Conservation (phyloP, 2,113 vertebrate genomes). For the Sapayoa aenigma region DNA sequence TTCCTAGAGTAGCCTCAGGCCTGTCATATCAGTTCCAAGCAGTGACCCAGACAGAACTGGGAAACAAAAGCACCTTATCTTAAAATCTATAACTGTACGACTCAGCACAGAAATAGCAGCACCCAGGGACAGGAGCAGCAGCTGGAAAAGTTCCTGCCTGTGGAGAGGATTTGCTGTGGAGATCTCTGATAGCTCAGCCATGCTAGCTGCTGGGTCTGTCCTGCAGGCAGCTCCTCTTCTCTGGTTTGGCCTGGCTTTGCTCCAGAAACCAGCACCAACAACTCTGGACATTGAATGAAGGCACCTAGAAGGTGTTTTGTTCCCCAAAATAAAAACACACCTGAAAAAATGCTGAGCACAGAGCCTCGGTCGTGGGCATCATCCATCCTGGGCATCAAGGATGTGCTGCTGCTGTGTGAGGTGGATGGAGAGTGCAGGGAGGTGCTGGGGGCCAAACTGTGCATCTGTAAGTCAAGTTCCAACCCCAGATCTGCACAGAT, state of each 20-base stretch:
- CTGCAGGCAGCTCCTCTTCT: neutral
- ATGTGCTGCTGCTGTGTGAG: accelerated
- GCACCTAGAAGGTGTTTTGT: neutral
- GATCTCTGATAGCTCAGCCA: neutral
- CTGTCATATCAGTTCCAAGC: conserved; percentile 24
- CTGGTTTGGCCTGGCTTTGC: conserved; percentile 35
- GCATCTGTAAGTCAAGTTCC: neutral
- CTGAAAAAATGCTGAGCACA: neutral
- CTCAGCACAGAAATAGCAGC: neutral
- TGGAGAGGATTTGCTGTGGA: neutral
- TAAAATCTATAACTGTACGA: neutral
- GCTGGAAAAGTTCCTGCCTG: neutral
- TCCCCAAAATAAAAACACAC: neutral
- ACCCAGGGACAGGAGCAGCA: neutral
- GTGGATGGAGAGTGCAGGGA: accelerated
- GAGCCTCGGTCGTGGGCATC: neutral
- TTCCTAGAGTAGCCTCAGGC: conserved; percentile 33
- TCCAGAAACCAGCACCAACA: conserved; percentile 17
- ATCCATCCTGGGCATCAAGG: accelerated
- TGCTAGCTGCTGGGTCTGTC: neutral
- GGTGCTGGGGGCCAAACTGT: neutral
- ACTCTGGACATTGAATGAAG: conserved; percentile 26
- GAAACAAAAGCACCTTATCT: conserved; percentile 41
- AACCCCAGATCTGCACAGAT: neutral
- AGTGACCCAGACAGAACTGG: neutral